phyloP scores from a whole-genome alignment of 2,113 vertebrate genomes.

The Actinemys pallida region DNA sequence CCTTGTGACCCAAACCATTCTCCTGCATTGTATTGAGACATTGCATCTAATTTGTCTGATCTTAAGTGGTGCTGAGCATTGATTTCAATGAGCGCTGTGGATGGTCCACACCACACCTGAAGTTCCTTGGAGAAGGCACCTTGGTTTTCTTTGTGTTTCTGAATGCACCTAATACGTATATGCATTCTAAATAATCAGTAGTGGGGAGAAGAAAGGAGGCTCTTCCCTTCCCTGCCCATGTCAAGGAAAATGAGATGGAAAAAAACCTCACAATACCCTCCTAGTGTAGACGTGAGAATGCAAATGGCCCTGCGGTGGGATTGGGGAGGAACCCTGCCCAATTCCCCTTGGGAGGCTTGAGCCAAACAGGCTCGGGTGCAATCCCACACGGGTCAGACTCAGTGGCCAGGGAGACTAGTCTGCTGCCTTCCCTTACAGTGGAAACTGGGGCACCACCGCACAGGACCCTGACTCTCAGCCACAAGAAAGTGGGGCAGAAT shows the following conservation, averaged over 20 bases:
- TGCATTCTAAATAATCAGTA: not conserved
- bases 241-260: not conserved
- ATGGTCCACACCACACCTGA: rapidly evolving
- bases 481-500: not conserved
- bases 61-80: not conserved
- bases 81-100: not conserved
- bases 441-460: not conserved
- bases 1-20: not conserved
- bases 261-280: not conserved
- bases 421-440: not conserved
- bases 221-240: not conserved
- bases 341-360: not conserved
- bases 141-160: not conserved
- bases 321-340: not conserved
- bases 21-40: not conserved
- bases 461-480: not conserved
- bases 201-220: not conserved
- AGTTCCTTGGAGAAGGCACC: not conserved
- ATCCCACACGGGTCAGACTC: not conserved
- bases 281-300: not conserved
- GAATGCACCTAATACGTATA: not conserved
- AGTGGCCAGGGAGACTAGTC: not conserved
- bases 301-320: not conserved
- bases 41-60: not conserved
- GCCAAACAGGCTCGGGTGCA: not conserved